Evolutionary conservation across 2,797 vertebrate species (phyloP), one percentile per base, ranked within the genome.

Genomic region (Poeciliopsis paucimaculata): DNA sequence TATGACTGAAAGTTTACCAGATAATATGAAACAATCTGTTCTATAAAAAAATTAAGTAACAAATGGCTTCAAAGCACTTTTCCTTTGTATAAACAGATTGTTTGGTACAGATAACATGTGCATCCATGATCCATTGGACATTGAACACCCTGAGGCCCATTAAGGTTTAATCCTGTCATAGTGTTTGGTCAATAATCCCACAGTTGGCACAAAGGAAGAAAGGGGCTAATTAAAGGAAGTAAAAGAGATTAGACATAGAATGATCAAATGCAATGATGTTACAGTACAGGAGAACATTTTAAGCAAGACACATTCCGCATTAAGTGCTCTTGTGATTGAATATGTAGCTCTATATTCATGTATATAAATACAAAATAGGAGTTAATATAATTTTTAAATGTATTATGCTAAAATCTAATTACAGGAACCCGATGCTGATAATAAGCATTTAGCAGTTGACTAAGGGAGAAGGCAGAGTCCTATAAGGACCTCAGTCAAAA

Each of bases 131-230:
- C 78, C 75, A 46, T 76, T 78, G 73, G 76, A 77, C 49, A 62
- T 28, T 74, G 45, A 80, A 62, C 74, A 76, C 83, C 78, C 76
- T 53, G 46, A 75, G 80, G 81, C 60, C 86, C 86, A 88, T 88
- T 90, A 87, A 77, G 46, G 18, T 46, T 88, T 91, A 87, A 91
- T 90, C 88, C 80, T 72, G 78, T 84, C 76, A 79, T 18, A 51
- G 74, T 86, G 79, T 88, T 83, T 70, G 80, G 57, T 81, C 82
- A 86, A 80, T 75, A 84, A 84, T 79, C 78, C 83, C 77, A 64
- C n/a, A 41, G 77, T 34, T 72, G 79, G 77, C 72, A 72, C 76
- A 78, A 23, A 77, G 74, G 76, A 51, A 80, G 74, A 60, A 79
- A 62, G 71, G 46, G 71, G 55, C 66, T 83, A 78, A 85, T 81